Evolutionary conservation across 2,888 invertebrate genomes (phyloP).

Genomic region (Chloromyia formosa): DNA sequence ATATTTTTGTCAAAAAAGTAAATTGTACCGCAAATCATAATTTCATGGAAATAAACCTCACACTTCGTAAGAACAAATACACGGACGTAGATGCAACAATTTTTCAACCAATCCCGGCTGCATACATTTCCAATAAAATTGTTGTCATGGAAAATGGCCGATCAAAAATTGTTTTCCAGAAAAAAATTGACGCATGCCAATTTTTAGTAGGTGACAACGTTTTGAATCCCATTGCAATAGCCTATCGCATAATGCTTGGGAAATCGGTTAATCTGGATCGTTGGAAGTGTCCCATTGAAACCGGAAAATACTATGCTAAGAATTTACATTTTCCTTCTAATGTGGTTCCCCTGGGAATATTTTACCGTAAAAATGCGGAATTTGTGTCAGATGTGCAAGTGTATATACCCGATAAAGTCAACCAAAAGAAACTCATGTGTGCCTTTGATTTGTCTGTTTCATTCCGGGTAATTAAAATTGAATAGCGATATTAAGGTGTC

Average conservation of each 20-base stretch:
- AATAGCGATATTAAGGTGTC: too few relatives aligned
- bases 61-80: not conserved
- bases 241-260: too few relatives aligned
- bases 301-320: not conserved
- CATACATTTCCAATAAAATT: not conserved
- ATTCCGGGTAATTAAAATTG: not conserved
- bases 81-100: not conserved
- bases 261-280: too few relatives aligned
- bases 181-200: too few relatives aligned
- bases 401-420: not conserved
- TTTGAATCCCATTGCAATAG: too few relatives aligned
- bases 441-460: not conserved
- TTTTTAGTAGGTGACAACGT: too few relatives aligned
- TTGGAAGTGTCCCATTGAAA: not conserved
- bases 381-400: too few relatives aligned
- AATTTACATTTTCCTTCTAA: constrained; percentile 1
- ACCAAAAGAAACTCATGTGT: too few relatives aligned
- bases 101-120: not conserved
- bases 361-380: not conserved
- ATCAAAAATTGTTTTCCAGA: not conserved
- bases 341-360: not conserved
- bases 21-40: not conserved
- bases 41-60: not conserved
- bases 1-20: not conserved
- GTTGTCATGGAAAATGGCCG: not conserved